phyloP scores from a whole-genome alignment of 2,888 invertebrate species.

The Tinea trinotella region DNA sequence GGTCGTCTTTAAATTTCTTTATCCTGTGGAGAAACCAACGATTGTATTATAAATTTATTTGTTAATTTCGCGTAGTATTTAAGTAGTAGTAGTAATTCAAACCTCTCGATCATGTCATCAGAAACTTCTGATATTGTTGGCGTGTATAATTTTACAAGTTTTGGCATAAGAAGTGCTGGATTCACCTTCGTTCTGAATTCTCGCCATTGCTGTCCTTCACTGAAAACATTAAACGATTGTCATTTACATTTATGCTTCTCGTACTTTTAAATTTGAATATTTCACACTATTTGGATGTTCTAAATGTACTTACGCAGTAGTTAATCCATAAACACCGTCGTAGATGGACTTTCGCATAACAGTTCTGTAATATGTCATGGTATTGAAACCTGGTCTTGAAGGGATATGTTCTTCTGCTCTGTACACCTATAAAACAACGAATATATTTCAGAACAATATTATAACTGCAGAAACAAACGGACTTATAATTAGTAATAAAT shows the following conservation, averaged over 20 bases:
- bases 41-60: neutral
- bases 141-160: constrained; percentile 65
- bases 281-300: neutral
- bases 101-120: constrained; percentile 48
- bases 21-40: constrained; percentile 40
- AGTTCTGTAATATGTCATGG: constrained; percentile 48
- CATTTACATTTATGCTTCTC: too few relatives aligned
- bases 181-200: constrained; percentile 77
- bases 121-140: constrained; percentile 64
- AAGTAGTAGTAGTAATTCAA: constrained; percentile 16
- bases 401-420: constrained; percentile 55
- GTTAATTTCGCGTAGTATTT: neutral
- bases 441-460: neutral
- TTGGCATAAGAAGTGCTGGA: constrained; percentile 76
- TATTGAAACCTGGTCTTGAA: constrained; percentile 49
- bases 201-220: constrained; percentile 78
- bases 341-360: constrained; percentile 39
- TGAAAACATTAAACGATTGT: too few relatives aligned
- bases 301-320: constrained; percentile 43
- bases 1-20: constrained; percentile 34
- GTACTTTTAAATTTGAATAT: too few relatives aligned
- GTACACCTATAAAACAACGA: constrained; percentile 49
- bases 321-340: constrained; percentile 49
- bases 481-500: too few relatives aligned
- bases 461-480: neutral